phyloP scores from a whole-genome alignment of 92 coral and sea anemone species.

The Diadumene lineata region DNA sequence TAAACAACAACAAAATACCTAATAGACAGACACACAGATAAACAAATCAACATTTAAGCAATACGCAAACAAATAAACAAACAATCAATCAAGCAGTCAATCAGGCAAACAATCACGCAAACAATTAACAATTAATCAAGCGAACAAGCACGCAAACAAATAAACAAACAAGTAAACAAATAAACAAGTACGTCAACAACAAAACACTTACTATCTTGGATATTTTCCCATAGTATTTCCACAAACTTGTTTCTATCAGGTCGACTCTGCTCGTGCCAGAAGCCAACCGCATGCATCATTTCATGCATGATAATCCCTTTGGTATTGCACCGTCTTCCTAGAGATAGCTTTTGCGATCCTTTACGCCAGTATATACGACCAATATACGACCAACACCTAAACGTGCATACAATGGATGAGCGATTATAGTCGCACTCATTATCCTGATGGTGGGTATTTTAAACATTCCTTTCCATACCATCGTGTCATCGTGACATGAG shows the following conservation, averaged over 20 bases:
- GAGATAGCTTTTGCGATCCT: slow-evolving; percentile 71
- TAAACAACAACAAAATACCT: background rate
- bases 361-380: slow-evolving; percentile 85
- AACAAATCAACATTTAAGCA: background rate
- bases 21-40: background rate
- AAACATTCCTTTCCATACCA: too few relatives aligned
- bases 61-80: background rate
- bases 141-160: background rate
- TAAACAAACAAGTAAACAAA: background rate
- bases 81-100: background rate
- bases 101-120: background rate
- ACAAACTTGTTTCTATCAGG: slow-evolving; percentile 89
- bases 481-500: too few relatives aligned
- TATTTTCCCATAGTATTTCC: slow-evolving; percentile 93
- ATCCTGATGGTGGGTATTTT: too few relatives aligned
- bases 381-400: slow-evolving; percentile 94
- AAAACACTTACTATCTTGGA: slow-evolving; percentile 62
- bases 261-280: slow-evolving; percentile 95
- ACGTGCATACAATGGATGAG: too few relatives aligned
- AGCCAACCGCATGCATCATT: slow-evolving; percentile 92
- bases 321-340: slow-evolving; percentile 82
- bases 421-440: too few relatives aligned
- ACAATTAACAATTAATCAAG: too few relatives aligned
- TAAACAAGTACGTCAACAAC: background rate
- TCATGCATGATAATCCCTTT: slow-evolving; percentile 91